A percentile compares a stretch with the other conserved stretches of the same genome.
Conservation (phyloP, 2,113 vertebrate species). For the Anthoscopus minutus region DNA sequence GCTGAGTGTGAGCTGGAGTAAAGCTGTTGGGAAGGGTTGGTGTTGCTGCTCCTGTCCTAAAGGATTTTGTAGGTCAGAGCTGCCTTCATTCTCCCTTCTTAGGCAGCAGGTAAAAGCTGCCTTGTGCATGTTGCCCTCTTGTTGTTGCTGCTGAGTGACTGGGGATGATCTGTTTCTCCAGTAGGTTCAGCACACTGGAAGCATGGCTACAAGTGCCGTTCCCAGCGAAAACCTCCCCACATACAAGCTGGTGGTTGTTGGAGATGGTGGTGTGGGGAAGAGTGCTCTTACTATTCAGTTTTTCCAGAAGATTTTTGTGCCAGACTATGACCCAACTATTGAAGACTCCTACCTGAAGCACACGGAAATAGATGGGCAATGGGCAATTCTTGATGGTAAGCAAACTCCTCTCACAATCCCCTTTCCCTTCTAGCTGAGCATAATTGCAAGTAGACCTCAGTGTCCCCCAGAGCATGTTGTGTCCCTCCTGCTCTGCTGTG, state of each 20-base stretch:
- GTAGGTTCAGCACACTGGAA: slow-evolving; percentile 75
- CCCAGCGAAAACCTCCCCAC: slow-evolving; percentile 97
- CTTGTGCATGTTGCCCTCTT: neutral
- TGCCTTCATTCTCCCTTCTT: neutral
- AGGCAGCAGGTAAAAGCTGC: neutral
- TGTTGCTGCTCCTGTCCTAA: neutral
- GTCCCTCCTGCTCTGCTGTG: neutral
- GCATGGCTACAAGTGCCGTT: slow-evolving; percentile 94
- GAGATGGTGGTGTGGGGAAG: slow-evolving; percentile 95
- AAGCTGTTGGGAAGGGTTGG: neutral
- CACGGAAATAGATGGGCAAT: slow-evolving; percentile 96
- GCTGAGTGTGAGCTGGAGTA: neutral
- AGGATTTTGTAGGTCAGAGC: neutral
- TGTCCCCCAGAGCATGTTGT: neutral
- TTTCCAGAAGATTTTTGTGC: slow-evolving; percentile 99
- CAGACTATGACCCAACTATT: slow-evolving; percentile 97
- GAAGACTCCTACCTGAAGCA: slow-evolving; percentile 99
- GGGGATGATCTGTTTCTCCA: slow-evolving; percentile 13
- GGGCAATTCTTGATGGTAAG: slow-evolving; percentile 98
- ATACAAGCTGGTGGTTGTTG: slow-evolving; percentile 97
- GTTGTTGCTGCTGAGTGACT: neutral
- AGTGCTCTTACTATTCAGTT: slow-evolving; percentile 98
- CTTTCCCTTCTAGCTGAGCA: neutral
- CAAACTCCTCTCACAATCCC: neutral
- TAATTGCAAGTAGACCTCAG: neutral